Percentiles rank a stretch among this genome's conserved stretches.
These are phyloP conservation scores for Campodea augens DNA, from an alignment of 1,140 invertebrate genomes.

Conservation along the genomic window DNA sequence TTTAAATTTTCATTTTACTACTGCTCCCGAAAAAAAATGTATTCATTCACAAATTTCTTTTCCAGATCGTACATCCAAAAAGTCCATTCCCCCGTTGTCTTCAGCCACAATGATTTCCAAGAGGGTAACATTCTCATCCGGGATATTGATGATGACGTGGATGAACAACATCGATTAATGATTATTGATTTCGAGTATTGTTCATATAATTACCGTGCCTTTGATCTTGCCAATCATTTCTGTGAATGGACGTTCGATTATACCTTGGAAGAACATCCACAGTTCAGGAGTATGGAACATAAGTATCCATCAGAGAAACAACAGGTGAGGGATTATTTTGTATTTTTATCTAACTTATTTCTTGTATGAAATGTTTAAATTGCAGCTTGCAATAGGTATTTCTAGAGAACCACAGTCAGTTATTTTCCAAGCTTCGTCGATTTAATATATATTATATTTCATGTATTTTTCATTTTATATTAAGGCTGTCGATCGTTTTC, in stretches of 20 bases:
- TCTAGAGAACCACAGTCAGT: too few species aligned
- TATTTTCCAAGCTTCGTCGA: too few species aligned
- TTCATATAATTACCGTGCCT: slow-evolving; percentile 81
- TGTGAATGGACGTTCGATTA: slow-evolving; percentile 90
- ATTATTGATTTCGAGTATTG: slow-evolving; percentile 89
- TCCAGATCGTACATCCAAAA: too few species aligned
- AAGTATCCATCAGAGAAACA: slow-evolving; percentile 56
- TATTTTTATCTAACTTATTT: too few species aligned
- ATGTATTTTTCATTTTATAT: too few species aligned
- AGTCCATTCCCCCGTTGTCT: slow-evolving; percentile 62
- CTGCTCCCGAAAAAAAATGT: too few species aligned
- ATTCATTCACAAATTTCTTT: too few species aligned
- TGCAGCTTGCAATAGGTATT: too few species aligned
- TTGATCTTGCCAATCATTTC: slow-evolving; percentile 93
- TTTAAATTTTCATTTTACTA: too few species aligned
- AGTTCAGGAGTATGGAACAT: slow-evolving; percentile 44
- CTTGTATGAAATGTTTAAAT: too few species aligned
- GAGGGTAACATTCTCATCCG: slow-evolving; percentile 49
- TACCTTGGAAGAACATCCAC: slow-evolving; percentile 50
- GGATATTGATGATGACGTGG: slow-evolving; percentile 11
- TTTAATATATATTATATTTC: too few species aligned
- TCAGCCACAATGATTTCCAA: slow-evolving; percentile 95
- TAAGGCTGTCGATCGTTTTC: too few species aligned
- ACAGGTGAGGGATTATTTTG: slow-evolving; percentile 37
- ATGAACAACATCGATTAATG: slow-evolving; percentile 31